phyloP scores from a whole-genome alignment of 2,797 vertebrate genomes.

The Melanotaenia trifasciata region DNA sequence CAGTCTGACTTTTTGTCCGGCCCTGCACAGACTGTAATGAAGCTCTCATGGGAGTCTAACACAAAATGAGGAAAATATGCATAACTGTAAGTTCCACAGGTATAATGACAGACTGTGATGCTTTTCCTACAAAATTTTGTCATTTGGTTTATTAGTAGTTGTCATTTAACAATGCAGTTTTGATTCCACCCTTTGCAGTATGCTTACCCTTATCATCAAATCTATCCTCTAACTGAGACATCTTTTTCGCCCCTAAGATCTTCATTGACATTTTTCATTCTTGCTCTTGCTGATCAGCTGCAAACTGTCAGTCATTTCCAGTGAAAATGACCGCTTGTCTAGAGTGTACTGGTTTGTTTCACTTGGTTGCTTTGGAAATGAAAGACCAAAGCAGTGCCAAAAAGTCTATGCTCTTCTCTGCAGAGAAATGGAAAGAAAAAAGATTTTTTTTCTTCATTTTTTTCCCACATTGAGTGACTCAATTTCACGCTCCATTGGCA shows the following conservation, averaged over 20 bases:
- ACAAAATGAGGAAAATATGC: constrained; percentile 10
- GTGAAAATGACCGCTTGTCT: constrained; percentile 59
- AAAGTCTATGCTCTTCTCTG: constrained; percentile 50
- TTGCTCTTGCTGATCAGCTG: constrained; percentile 49
- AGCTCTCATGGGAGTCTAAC: constrained; percentile 24
- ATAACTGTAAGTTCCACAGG: constrained; percentile 13
- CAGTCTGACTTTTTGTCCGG: no score
- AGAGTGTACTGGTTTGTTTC: constrained; percentile 66
- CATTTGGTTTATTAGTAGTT: constrained; percentile 23
- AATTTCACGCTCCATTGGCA: constrained; percentile 87
- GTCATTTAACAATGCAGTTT: background rate
- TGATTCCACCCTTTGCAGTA: constrained; percentile 43
- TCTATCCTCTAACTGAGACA: constrained; percentile 24
- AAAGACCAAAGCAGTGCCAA: constrained; percentile 62
- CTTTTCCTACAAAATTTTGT: constrained; percentile 14
- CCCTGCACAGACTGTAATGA: constrained; percentile 4
- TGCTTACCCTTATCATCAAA: constrained; percentile 27
- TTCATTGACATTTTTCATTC: constrained; percentile 36
- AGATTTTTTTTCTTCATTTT: constrained; percentile 71
- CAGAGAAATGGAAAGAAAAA: constrained; percentile 70
- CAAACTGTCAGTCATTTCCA: constrained; percentile 54
- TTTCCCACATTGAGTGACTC: constrained; percentile 86
- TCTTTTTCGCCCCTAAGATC: constrained; percentile 9
- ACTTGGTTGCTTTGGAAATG: constrained; percentile 66
- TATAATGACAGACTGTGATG: constrained; percentile 23